phyloP scores from a whole-genome alignment of 2,797 vertebrate genomes.

The Graptemys geographica region DNA sequence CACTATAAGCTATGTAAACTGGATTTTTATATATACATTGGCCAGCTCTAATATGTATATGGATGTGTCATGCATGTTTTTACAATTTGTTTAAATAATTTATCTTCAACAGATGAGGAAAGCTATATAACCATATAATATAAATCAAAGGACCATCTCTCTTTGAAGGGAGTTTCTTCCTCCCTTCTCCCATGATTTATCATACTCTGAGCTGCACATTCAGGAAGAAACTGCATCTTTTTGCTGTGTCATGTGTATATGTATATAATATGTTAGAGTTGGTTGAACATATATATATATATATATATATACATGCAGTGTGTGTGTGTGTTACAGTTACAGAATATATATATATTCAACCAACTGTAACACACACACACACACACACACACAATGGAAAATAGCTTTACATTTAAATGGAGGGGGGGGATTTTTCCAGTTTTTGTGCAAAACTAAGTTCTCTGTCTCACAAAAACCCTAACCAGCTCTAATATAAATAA shows the following conservation, averaged over 20 bases:
- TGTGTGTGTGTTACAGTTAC: too few relatives aligned
- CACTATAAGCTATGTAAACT: rapidly evolving
- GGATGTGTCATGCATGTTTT: rapidly evolving
- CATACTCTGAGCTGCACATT: not conserved
- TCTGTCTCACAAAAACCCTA: not conserved
- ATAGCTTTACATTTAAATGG: not conserved
- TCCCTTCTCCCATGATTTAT: not conserved
- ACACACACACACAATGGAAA: not conserved
- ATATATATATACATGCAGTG: too few relatives aligned
- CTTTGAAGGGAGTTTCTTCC: too few relatives aligned
- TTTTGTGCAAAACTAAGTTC: not conserved
- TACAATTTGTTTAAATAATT: not conserved
- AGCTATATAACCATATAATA: rapidly evolving
- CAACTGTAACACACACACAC: too few relatives aligned
- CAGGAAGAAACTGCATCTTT: rapidly evolving
- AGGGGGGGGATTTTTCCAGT: too few relatives aligned
- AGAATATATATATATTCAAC: too few relatives aligned
- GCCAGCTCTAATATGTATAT: not conserved
- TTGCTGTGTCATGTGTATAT: not conserved
- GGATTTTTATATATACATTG: not conserved
- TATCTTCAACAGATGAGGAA: not conserved
- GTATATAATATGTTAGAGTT: not conserved
- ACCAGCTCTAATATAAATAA: not conserved
- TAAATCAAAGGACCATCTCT: rapidly evolving
- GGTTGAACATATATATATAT: too few relatives aligned